These are phyloP conservation scores for Xestia ashworthii DNA, from an alignment of 2,888 invertebrate species.

Conservation along the genomic window DNA sequence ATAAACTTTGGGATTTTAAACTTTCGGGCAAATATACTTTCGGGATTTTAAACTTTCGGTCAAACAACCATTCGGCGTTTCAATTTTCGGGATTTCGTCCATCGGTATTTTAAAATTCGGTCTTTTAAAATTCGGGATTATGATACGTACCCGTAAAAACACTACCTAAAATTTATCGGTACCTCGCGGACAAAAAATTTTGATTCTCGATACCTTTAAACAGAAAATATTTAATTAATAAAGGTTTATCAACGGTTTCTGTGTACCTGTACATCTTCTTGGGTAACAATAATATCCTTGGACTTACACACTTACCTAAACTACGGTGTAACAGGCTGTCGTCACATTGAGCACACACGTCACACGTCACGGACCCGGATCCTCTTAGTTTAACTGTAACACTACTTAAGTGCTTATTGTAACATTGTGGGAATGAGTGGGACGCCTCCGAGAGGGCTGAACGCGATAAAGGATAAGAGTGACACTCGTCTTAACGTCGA, in stretches of 20 bases:
- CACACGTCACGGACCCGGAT: neutral
- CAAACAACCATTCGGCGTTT: too few species aligned
- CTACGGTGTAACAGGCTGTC: neutral
- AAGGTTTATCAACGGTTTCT: neutral
- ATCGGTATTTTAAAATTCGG: too few species aligned
- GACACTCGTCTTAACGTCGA: conserved; percentile 3
- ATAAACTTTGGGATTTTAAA: too few species aligned
- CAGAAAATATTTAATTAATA: neutral
- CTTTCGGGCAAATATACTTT: too few species aligned
- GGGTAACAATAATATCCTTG: neutral
- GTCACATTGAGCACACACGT: neutral
- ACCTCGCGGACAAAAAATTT: too few species aligned
- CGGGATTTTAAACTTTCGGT: too few species aligned
- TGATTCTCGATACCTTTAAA: neutral
- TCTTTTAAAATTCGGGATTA: too few species aligned
- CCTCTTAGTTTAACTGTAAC: conserved; percentile 1
- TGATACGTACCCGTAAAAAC: too few species aligned
- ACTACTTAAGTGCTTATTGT: conserved; percentile 1
- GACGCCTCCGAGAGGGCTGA: neutral
- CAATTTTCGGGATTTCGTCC: too few species aligned
- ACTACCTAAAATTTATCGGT: too few species aligned
- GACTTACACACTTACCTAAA: neutral
- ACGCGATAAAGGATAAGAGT: conserved; percentile 2
- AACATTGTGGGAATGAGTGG: neutral
- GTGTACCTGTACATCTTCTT: neutral